phyloP scores from a whole-genome alignment of 2,888 invertebrate genomes.

The Platycnemis pennipes region DNA sequence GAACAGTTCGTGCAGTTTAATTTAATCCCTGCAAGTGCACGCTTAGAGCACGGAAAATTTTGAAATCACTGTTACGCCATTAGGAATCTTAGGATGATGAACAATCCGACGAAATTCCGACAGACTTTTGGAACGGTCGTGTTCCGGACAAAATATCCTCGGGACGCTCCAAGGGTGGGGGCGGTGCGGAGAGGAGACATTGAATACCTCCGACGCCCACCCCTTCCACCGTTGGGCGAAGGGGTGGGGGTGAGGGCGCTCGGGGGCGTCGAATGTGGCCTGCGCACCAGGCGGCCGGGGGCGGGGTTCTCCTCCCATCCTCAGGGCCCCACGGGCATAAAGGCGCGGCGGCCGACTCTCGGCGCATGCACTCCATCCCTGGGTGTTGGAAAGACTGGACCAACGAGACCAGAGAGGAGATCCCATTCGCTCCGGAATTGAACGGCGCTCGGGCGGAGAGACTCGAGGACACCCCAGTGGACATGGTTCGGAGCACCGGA shows the following conservation, averaged over 20 bases:
- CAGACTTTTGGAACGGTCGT: background rate
- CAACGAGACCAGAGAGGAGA: background rate
- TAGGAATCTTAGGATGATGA: no score
- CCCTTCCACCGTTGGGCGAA: background rate
- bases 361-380: background rate
- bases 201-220: background rate
- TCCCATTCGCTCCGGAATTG: background rate
- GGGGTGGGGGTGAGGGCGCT: background rate
- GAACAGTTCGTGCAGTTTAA: no score
- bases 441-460: no score
- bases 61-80: no score
- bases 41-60: no score
- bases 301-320: background rate
- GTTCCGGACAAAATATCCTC: background rate
- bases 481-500: background rate
- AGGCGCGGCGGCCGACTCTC: background rate
- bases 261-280: background rate
- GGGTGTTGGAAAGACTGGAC: background rate
- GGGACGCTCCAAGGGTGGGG: background rate
- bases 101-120: no score
- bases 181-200: background rate
- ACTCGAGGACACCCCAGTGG: background rate
- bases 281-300: background rate
- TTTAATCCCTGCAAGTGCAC: no score
- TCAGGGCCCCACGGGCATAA: background rate